These are phyloP conservation scores for Anhinga rufa DNA, from an alignment of 2,113 vertebrate genomes.

Conservation along the genomic window DNA sequence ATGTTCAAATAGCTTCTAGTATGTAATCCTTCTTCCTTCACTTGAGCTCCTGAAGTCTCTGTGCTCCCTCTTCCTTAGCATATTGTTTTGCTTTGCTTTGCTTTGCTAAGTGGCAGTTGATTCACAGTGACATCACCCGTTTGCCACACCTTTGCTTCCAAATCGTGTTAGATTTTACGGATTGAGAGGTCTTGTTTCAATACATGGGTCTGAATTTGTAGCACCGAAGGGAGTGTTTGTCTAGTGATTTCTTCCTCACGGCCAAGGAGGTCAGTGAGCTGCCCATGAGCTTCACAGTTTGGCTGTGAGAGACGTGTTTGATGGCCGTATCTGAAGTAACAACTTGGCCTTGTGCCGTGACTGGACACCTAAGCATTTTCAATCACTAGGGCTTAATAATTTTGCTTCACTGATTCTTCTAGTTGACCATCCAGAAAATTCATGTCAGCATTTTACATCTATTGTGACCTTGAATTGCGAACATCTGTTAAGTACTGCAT, in stretches of 20 bases:
- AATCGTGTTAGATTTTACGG: background rate
- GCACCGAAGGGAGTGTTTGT: background rate
- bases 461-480: background rate
- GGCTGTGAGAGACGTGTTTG: background rate
- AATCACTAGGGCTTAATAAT: background rate
- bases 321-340: background rate
- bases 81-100: background rate
- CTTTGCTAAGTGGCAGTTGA: background rate
- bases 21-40: background rate
- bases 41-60: background rate
- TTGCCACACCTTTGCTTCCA: background rate
- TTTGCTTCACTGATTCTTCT: background rate
- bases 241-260: background rate
- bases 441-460: background rate
- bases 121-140: background rate
- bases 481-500: background rate
- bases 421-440: background rate
- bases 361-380: background rate
- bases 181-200: background rate
- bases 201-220: background rate
- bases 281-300: rapidly evolving
- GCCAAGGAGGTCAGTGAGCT: background rate
- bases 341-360: background rate
- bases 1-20: background rate
- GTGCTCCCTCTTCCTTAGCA: background rate